These are phyloP conservation scores for Lutraria rhynchaena DNA, from an alignment of 1,140 invertebrate species.

Conservation along the genomic window DNA sequence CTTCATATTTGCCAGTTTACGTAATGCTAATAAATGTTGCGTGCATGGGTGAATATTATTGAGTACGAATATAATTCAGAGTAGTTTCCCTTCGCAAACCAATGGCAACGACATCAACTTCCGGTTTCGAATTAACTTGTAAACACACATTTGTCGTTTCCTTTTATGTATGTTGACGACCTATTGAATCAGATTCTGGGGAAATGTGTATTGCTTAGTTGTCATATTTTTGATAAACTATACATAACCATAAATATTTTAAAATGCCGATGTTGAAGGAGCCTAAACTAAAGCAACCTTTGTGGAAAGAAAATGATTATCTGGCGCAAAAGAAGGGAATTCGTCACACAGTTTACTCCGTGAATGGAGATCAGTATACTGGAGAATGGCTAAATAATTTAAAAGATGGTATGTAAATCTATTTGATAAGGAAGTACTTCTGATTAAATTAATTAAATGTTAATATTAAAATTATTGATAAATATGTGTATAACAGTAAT, in stretches of 20 bases:
- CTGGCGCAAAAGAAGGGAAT: slow-evolving; percentile 81
- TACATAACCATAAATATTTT: background rate
- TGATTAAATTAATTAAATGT: too few species aligned
- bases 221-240: background rate
- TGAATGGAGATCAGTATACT: slow-evolving; percentile 82
- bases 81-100: slow-evolving; percentile 6
- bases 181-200: background rate
- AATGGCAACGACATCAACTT: slow-evolving; percentile 27
- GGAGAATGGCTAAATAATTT: slow-evolving; percentile 83
- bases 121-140: background rate
- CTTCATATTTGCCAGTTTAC: too few species aligned
- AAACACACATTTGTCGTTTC: background rate
- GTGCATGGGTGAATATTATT: too few species aligned
- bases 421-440: background rate
- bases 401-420: slow-evolving; percentile 78
- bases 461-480: background rate
- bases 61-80: background rate
- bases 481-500: too few species aligned
- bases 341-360: slow-evolving; percentile 81
- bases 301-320: slow-evolving; percentile 82
- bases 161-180: background rate
- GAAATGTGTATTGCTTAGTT: background rate
- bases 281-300: slow-evolving; percentile 74
- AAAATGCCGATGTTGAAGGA: slow-evolving; percentile 79
- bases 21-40: too few species aligned